Percentiles rank a stretch among this genome's conserved stretches.
Conservation (phyloP, 2,113 vertebrate genomes). For the Charadrius vociferus region DNA sequence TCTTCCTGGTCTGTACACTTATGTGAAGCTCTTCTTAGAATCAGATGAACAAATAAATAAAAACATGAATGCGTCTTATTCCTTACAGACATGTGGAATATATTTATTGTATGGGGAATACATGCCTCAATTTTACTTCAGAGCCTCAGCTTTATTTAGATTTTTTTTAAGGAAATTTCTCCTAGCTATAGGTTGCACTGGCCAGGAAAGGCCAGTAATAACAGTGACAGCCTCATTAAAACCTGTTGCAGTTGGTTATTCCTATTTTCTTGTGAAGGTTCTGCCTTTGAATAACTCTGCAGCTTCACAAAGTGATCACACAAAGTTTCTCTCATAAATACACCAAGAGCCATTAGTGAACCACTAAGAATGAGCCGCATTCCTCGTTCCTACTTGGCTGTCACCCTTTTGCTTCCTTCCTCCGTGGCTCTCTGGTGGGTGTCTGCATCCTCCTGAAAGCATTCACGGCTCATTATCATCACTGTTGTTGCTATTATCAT, state of each 20-base stretch:
- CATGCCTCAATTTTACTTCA: not conserved
- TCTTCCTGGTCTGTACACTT: not conserved
- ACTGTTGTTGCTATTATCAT: not conserved
- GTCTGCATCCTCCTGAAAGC: not conserved
- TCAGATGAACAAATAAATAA: not conserved
- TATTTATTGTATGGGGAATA: not conserved
- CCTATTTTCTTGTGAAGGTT: not conserved
- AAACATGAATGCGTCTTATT: not conserved
- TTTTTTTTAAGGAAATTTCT: not conserved
- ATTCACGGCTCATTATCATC: accelerated
- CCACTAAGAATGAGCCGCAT: not conserved
- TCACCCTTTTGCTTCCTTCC: not conserved
- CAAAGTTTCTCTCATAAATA: not conserved
- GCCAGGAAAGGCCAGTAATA: not conserved
- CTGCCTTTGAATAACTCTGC: not conserved
- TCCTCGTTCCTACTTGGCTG: too few relatives aligned
- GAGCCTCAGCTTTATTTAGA: not conserved
- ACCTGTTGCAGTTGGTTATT: not conserved
- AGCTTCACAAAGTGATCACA: not conserved
- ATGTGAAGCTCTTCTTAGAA: not conserved
- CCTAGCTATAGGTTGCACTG: not conserved
- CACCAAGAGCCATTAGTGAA: not conserved
- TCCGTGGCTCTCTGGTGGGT: not conserved
- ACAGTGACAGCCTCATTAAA: not conserved
- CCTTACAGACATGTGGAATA: not conserved